Percentiles rank a stretch among this genome's conserved stretches.
These are phyloP conservation scores for Brevipalpus yothersi DNA, from an alignment of 1,140 invertebrate species.

Conservation along the genomic window DNA sequence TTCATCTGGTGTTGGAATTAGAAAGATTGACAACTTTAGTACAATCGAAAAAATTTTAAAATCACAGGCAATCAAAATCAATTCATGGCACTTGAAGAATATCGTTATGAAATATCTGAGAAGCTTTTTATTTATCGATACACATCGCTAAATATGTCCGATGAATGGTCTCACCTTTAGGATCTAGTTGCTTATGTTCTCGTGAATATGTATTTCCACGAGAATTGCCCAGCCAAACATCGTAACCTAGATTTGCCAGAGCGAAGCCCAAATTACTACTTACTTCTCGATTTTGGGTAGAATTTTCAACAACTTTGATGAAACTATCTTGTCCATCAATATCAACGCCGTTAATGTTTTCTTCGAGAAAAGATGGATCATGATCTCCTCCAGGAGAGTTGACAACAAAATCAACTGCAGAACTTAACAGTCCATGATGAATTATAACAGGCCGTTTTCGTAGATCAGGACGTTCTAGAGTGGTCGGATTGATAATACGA, in stretches of 20 bases:
- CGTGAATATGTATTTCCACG: constrained; percentile 17
- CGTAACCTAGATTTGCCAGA: constrained; percentile 12
- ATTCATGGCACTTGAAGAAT: not conserved
- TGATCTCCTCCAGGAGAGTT: not conserved
- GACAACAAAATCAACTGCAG: constrained; percentile 22
- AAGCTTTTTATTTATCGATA: too few relatives aligned
- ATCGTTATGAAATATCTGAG: not conserved
- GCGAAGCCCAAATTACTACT: not conserved
- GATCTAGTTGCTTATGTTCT: constrained; percentile 10
- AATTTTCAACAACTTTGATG: not conserved
- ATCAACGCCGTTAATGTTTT: not conserved
- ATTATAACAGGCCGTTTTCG: constrained; percentile 25
- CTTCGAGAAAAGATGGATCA: not conserved
- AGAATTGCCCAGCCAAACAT: constrained; percentile 19
- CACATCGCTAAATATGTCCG: too few relatives aligned
- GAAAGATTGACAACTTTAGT: too few relatives aligned
- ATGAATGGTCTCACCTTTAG: not conserved
- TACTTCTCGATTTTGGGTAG: not conserved
- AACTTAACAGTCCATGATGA: constrained; percentile 48
- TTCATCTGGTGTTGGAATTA: not conserved
- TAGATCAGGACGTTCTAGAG: not conserved
- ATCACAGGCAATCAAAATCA: not conserved
- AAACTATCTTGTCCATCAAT: not conserved
- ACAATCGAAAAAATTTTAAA: too few relatives aligned
- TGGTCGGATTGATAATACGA: constrained; percentile 7